Evolutionary conservation across 2,113 vertebrate genomes (phyloP).

Genomic region (Cheirogaleus medius): DNA sequence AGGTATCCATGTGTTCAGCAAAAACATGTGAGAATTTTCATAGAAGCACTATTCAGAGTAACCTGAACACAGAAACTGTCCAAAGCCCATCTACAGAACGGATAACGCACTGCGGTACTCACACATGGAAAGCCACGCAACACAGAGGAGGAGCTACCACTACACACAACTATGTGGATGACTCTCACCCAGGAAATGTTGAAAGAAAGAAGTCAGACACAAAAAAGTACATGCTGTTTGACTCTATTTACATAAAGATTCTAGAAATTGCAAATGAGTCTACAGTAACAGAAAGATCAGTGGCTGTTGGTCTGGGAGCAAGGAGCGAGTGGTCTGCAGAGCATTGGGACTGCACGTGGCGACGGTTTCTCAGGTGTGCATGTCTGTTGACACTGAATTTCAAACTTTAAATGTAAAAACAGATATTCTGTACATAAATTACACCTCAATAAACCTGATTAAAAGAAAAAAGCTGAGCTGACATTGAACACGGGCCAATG

Average conservation of each 20-base stretch:
- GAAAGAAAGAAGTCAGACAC: neutral
- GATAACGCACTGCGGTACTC: rapidly evolving
- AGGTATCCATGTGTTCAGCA: neutral
- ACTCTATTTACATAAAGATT: neutral
- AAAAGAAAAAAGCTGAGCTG: neutral
- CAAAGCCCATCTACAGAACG: neutral
- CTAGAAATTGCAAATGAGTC: neutral
- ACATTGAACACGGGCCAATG: neutral
- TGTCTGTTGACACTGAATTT: neutral
- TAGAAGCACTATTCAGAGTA: neutral
- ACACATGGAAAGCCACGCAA: rapidly evolving
- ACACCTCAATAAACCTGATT: neutral
- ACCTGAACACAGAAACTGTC: neutral
- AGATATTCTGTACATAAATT: neutral
- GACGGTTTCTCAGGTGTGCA: neutral
- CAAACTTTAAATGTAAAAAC: neutral
- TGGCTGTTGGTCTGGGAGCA: neutral
- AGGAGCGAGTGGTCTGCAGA: neutral
- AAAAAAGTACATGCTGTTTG: neutral
- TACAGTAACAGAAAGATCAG: neutral
- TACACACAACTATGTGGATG: rapidly evolving
- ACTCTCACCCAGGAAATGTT: neutral
- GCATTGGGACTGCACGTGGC: no score
- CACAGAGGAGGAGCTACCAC: neutral
- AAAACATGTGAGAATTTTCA: neutral